These are phyloP conservation scores for Myodes glareolus DNA, from an alignment of 2,113 vertebrate species.

Conservation along the genomic window DNA sequence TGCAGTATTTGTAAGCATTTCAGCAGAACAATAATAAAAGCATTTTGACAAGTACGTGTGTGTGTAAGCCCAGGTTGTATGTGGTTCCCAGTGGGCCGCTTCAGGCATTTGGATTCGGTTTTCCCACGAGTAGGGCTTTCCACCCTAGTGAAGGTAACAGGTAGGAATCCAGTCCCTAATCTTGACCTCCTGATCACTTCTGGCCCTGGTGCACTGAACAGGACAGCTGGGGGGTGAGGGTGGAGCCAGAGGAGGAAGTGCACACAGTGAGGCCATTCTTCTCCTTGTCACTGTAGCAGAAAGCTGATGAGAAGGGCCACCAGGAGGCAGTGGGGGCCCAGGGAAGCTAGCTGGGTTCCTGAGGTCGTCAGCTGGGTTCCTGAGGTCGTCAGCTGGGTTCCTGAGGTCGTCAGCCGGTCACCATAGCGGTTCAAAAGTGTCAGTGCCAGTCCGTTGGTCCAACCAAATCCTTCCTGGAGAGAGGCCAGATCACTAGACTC, in stretches of 20 bases:
- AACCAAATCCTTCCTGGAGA: constrained; percentile 90
- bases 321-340: neutral
- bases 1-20: constrained; percentile 79
- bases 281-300: neutral
- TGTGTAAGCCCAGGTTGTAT: neutral
- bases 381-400: neutral
- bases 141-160: neutral
- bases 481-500: neutral
- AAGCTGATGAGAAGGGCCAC: neutral
- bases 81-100: accelerated
- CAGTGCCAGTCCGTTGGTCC: constrained; percentile 89
- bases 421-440: constrained; percentile 88
- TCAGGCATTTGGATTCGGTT: neutral
- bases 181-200: neutral
- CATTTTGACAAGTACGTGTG: constrained; percentile 66
- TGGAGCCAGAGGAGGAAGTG: neutral
- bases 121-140: neutral
- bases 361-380: constrained; percentile 67
- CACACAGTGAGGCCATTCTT: neutral
- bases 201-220: accelerated
- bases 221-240: neutral
- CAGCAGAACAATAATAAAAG: constrained; percentile 80
- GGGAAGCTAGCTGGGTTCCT: neutral
- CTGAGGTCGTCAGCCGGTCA: constrained; percentile 64
- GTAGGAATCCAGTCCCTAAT: neutral